Base-by-base conservation (phyloP, 2,888 invertebrate genomes). In the Pyrrhia umbra region DNA sequence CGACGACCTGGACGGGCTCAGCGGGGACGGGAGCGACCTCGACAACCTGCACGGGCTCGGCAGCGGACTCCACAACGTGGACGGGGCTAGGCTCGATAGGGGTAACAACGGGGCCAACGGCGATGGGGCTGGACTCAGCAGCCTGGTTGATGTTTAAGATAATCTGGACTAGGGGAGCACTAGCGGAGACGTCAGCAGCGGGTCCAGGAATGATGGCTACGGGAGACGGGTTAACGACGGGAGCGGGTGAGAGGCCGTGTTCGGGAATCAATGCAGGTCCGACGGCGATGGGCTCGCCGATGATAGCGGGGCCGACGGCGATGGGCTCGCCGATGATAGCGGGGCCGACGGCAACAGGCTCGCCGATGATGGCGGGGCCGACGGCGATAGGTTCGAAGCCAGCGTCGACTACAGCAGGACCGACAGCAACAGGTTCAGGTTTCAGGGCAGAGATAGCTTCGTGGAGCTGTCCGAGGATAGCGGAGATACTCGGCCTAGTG, bases 401-500 rank as follows among this genome's bases (percentile, higher is more conserved):
- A 15, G 39, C 20, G 9, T 70, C 66, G 1, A 70, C n/a, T 10
- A 46, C 0, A 2, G 68, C 59, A 15, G 66, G 66, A n/a, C 66
- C 66, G 1, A 69, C 43, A 13, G 49, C 69, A 3, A 50, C 4
- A 9, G 66, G 2, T 8, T 50, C 45, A n/a, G 66, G 66, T 51
- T 40, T 51, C 9, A 62, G 25, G 51, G 51, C 21, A 27, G 46
- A 40, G 10, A 67, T 51, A 15, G 64, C 34, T 18, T 71, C 51
- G 13, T 40, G 13, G 2, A 67, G 34, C 6, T 71, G 71, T 5
- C 8, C 34, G 13, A 67, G 46, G 9, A 67, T 21, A 4, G 52
- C 10, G 15, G 13, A 2, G 51, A 84, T 85, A 84, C 81, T 83
- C 67, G 85, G 87, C 82, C 81, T 67, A 85, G 86, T 87, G 75